Evolutionary conservation across 2,113 vertebrate species (phyloP), one percentile per base, ranked within the genome.

Genomic region (Piaya cayana): DNA sequence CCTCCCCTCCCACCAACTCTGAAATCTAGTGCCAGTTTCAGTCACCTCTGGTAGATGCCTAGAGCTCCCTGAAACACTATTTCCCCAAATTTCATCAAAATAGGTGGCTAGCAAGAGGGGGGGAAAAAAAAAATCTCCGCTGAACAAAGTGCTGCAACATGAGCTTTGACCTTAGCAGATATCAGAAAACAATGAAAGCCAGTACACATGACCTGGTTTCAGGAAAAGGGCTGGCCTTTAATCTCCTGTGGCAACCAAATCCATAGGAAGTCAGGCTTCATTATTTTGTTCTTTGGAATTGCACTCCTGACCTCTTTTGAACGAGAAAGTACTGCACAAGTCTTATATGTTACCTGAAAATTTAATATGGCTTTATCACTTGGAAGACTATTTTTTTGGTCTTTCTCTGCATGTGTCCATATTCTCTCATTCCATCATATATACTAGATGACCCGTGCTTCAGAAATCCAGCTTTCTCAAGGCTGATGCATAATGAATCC

Each of bases 401-500:
- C 81, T 65, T 87, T 77, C 45, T 56, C 3, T 82, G 42, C 47
- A 27, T 63, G 60, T 43, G 82, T 63, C 59, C 39, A 20, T 90
- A 74, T 52, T 88, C 68, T 75, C 23, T 91, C 50, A 62, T 88
- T 50, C 87, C 90, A 86, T 95, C 90, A 93, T 91, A 8, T 29
- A 68, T 86, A 76, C 82, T 69, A 52, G 47, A 15, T 84, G 92
- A 92, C 91, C 72, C 74, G 14, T 58, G 49, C 70, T 55, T 65
- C 43, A 94, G 90, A 90, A 90, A 65, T 63, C 34, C 47, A 69
- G 72, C 79, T 39, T 71, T 90, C 62, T 92, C 20, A 29, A 81
- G 85, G 70, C 88, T 85, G 64, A 64, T 56, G 78, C 25, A 23
- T 94, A 86, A 81, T 82, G 65, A 83, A 91, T 93, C 89, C 88